Conservation (phyloP, 2,113 vertebrate species). For the Chlamydotis undulata region DNA sequence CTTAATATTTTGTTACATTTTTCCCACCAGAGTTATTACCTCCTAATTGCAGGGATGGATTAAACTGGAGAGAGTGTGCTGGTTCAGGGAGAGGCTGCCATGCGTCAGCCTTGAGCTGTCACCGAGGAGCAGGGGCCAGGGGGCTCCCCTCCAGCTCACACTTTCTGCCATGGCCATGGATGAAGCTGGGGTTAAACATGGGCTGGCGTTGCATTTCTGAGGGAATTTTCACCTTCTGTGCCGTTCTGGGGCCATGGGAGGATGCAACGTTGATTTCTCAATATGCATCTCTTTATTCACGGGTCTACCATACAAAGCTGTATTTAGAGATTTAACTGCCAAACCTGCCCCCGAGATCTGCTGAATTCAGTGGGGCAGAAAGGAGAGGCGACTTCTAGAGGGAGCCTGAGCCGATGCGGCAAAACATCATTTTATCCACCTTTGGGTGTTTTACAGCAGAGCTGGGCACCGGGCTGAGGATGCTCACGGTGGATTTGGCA, state of each 20-base stretch:
- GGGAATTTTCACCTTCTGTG: neutral
- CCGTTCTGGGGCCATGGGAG: neutral
- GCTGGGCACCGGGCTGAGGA: neutral
- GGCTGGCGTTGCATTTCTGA: neutral
- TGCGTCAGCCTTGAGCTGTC: neutral
- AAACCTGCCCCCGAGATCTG: neutral
- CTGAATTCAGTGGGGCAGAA: neutral
- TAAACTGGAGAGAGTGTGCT: neutral
- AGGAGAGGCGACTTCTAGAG: neutral
- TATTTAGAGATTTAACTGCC: neutral
- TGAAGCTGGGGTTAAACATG: neutral
- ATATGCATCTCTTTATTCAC: neutral
- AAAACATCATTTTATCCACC: accelerated
- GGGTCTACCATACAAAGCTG: neutral
- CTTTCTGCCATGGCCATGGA: neutral
- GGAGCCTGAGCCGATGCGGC: neutral
- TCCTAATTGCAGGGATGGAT: slow-evolving; percentile 14
- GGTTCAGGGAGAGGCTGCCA: neutral
- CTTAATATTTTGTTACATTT: slow-evolving; percentile 17
- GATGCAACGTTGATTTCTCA: neutral
- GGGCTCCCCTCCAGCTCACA: neutral
- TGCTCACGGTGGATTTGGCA: neutral
- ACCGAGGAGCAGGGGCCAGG: accelerated
- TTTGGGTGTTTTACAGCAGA: neutral
- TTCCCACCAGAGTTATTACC: neutral